Base-by-base conservation (phyloP, 1,140 invertebrate species). In the Delia radicum region DNA sequence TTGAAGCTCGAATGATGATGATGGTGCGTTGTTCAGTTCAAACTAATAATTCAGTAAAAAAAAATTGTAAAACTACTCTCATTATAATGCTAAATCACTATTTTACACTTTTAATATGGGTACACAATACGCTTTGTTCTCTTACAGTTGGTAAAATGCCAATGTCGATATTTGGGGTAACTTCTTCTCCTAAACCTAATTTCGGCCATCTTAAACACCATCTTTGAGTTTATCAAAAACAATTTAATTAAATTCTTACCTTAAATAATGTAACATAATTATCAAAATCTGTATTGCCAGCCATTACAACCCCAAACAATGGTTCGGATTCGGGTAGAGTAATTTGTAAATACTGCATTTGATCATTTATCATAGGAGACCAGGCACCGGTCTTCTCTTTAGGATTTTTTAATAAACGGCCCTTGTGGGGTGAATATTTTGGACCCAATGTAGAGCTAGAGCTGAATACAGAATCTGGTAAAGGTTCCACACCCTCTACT, bases 241-340 rank as follows among this genome's bases (percentile, higher is more conserved):
- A n/a, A n/a, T n/a, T n/a, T n/a, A n/a, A n/a, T 2, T 63, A 26
- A 21, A 74, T 73, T 65, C n/a, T 76, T 78, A 85, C 84, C 80
- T 90, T 89, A 77, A 92, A 95, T 75, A 92, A 92, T 4, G 93
- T 94, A 18, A 95, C 91, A 81, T 91, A 94, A 80, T 93, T 90
- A 78, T 93, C 88, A 65, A 89, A 89, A 2, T 88, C 75, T 0
- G 90, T 88, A 84, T 88, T 91, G 24, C 94, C 94, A 78, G 91
- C 90, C 74, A 94, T 81, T 27, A 91, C 81, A 8, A 95, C 86
- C 0, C 94, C 94, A 83, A 94, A 95, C 2, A 96, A 84, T 0
- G 91, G 90, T 80, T 91, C 89, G 1, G 88, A 84, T 15, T 82
- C 85, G 0, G 89, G 88, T 6, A 96, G 87, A 80, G 92, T 88